Conservation (phyloP, 2,797 vertebrate genomes). For the Periparus ater region DNA sequence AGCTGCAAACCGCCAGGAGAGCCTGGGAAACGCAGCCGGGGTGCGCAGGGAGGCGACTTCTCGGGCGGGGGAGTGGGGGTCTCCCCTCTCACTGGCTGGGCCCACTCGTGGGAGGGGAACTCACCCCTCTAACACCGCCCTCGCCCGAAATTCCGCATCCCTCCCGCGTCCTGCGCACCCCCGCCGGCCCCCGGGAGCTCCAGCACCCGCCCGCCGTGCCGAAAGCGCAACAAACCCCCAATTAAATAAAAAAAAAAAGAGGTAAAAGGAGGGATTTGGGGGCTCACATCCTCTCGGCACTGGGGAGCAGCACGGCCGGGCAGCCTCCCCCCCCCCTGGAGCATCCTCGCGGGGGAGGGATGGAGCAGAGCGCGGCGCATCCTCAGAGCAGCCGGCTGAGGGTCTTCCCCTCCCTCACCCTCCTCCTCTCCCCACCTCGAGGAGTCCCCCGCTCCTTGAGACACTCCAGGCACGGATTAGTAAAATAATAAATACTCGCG, state of each 20-base stretch:
- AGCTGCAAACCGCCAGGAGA: neutral
- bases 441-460: neutral
- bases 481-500: slow-evolving; percentile 41
- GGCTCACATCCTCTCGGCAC: rapidly evolving
- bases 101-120: neutral
- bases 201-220: neutral
- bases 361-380: neutral
- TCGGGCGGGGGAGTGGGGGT: neutral
- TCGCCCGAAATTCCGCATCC: neutral
- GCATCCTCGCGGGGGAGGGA: neutral
- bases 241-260: neutral
- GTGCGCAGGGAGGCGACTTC: neutral
- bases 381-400: neutral
- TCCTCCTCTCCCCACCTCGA: neutral
- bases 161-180: neutral
- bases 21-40: neutral
- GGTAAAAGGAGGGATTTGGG: neutral
- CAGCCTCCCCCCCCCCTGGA: rapidly evolving
- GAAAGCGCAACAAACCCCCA: neutral
- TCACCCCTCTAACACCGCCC: neutral
- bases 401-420: neutral
- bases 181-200: neutral
- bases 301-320: neutral
- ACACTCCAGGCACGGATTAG: neutral
- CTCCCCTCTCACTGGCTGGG: neutral